Evolutionary conservation across 1,140 invertebrate species (phyloP), one percentile per base, ranked within the genome.

Genomic region (Bombus confusus): DNA sequence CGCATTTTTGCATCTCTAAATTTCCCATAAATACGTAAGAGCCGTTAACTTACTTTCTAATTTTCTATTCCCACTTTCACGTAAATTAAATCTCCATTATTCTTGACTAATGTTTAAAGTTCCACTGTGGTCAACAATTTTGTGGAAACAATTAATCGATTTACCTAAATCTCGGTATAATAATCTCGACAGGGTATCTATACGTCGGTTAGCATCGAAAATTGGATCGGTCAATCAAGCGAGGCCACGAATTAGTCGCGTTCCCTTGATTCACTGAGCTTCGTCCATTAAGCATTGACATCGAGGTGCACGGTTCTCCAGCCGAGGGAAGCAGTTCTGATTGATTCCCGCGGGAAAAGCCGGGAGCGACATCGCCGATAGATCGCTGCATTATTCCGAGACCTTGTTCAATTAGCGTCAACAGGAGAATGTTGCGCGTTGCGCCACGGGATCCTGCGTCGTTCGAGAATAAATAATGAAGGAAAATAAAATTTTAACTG

Each of bases 321-420:
- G 81, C 68, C 64, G 13, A 86, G 79, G 91, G 90, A 79, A 90
- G 37, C 68, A 78, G 47, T 79, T 85, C 91, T 92, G 93, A 94
- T 94, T 92, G 92, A 88, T 88, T 92, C 86, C 86, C 91, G 85
- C 68, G 91, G 88, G 92, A 91, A 86, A 92, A 77, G 39, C 69
- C 43, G 52, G 34, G 57, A 62, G 79, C 57, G 5, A 68, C 31
- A 43, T 41, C 68, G 41, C 18, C 76, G 75, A 85, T 18, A n/a
- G 62, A 66, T 71, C 28, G 80, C 64, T 41, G 83, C 47, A 80
- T 86, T 86, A 88, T 88, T 66, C 76, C 71, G 31, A 31, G 15
- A 2, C 28, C 83, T 69, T 80, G 83, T 93, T 93, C 90, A 91
- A 93, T 93, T 92, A 92, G 87, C 82, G 84, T 91, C 88, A 80